Conservation (phyloP, 2,888 invertebrate genomes). For the Drosophila falleni region DNA sequence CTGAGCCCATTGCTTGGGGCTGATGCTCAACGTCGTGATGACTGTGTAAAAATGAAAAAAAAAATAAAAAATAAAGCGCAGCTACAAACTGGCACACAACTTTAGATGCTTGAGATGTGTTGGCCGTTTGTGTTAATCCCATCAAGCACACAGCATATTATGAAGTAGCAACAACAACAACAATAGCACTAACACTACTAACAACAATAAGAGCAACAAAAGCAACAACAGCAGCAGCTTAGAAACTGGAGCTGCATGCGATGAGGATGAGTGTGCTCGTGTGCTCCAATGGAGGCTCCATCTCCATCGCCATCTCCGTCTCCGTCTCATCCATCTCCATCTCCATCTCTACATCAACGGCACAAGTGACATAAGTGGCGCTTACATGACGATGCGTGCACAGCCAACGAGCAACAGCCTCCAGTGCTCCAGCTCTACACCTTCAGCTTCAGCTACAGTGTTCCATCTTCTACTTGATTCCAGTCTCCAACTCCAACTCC, state of each 20-base stretch:
- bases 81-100: constrained; percentile 76
- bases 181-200: constrained; percentile 30
- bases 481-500: constrained; percentile 6
- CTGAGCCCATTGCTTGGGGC: constrained; percentile 34
- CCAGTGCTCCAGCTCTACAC: constrained; percentile 42
- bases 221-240: constrained; percentile 48
- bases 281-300: constrained; percentile 63
- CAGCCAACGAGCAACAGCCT: constrained; percentile 68
- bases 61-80: constrained; percentile 64
- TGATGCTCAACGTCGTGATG: constrained; percentile 69
- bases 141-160: constrained; percentile 76
- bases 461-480: constrained; percentile 3
- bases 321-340: constrained; percentile 53
- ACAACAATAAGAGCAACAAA: constrained; percentile 31
- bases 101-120: constrained; percentile 80
- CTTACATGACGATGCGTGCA: constrained; percentile 82
- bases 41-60: constrained; percentile 65
- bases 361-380: constrained; percentile 81
- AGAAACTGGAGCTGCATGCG: constrained; percentile 75
- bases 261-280: constrained; percentile 50
- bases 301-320: constrained; percentile 57
- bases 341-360: constrained; percentile 68
- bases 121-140: constrained; percentile 82
- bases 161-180: constrained; percentile 77
- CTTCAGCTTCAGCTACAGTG: constrained; percentile 31